phyloP scores from a whole-genome alignment of 2,888 invertebrate genomes.

The Zhuqinia jingwanae region DNA sequence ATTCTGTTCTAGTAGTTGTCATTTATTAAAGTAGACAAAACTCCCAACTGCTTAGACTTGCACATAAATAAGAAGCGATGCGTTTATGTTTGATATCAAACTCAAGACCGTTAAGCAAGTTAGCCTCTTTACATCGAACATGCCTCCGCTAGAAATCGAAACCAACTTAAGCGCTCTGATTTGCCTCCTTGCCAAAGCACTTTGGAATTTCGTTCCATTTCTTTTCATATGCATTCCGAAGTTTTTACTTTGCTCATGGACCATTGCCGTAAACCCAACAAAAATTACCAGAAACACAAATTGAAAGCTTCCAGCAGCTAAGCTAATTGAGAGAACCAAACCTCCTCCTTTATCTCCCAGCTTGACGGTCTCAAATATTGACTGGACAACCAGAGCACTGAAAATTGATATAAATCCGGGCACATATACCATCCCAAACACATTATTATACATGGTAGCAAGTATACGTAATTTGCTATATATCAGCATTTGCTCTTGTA shows the following conservation, averaged over 20 bases:
- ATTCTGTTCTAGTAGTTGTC: no score
- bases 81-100: not conserved
- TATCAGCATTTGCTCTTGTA: conserved; percentile 4
- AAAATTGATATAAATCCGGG: not conserved
- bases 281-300: not conserved
- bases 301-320: not conserved
- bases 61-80: not conserved
- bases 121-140: not conserved
- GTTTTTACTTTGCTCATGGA: not conserved
- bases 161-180: not conserved
- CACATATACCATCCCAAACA: not conserved
- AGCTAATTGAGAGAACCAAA: not conserved
- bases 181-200: not conserved
- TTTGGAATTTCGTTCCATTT: not conserved
- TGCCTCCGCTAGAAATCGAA: not conserved
- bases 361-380: not conserved
- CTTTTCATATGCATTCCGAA: not conserved
- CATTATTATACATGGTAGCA: not conserved
- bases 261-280: conserved; percentile 9
- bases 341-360: not conserved
- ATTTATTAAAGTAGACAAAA: no score
- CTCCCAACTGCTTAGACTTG: no score
- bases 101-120: not conserved
- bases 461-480: not conserved
- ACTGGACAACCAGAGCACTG: not conserved